phyloP scores from a whole-genome alignment of 2,113 vertebrate genomes.

The Sebastes fasciatus region DNA sequence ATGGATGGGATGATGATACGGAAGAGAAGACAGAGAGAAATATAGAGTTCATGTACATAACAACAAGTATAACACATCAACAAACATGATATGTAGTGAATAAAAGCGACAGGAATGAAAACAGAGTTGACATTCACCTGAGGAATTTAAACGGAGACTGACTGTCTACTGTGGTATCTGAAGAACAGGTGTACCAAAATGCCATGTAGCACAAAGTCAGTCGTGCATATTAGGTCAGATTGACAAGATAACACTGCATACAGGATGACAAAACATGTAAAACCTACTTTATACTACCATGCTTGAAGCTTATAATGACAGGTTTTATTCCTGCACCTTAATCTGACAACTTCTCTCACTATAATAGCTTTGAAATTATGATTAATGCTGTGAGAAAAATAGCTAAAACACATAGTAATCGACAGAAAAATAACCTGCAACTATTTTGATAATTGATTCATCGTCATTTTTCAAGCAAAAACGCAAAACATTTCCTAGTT shows the following conservation, averaged over 20 bases:
- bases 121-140: slow-evolving; percentile 40
- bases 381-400: background rate
- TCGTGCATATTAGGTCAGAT: slow-evolving; percentile 43
- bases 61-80: slow-evolving; percentile 76
- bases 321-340: background rate
- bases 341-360: background rate
- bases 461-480: background rate
- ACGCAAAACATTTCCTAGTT: no score
- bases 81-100: slow-evolving; percentile 69
- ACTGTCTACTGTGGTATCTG: slow-evolving; percentile 11
- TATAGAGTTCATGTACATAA: slow-evolving; percentile 81
- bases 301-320: background rate
- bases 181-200: slow-evolving; percentile 52
- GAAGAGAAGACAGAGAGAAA: slow-evolving; percentile 84
- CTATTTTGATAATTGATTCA: background rate
- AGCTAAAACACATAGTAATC: background rate
- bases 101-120: slow-evolving; percentile 48
- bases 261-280: slow-evolving; percentile 2
- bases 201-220: slow-evolving; percentile 27
- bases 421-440: background rate
- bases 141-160: slow-evolving; percentile 52
- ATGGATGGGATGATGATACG: slow-evolving; percentile 90
- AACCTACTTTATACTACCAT: background rate
- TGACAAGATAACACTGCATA: slow-evolving; percentile 30
- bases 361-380: background rate